Evolutionary conservation across 2,113 vertebrate genomes (phyloP).

Genomic region (Xyrauchen texanus): DNA sequence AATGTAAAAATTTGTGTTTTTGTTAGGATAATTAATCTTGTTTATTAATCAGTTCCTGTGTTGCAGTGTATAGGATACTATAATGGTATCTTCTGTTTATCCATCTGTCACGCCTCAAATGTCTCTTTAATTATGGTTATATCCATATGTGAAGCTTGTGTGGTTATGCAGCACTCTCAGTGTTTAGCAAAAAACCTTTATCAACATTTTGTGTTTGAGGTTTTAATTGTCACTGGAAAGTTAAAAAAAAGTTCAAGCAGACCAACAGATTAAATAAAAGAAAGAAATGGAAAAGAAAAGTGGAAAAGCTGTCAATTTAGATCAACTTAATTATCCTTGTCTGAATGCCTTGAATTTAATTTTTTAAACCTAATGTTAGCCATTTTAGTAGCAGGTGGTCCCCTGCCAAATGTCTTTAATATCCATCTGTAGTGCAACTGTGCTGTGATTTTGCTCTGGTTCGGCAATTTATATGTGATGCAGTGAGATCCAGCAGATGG

Average conservation of each 20-base stretch:
- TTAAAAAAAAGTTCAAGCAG: not conserved
- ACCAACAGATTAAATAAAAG: slow-evolving; percentile 8
- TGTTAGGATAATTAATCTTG: slow-evolving; percentile 57
- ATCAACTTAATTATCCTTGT: slow-evolving; percentile 46
- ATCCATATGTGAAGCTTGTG: too few relatives aligned
- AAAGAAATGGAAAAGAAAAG: not conserved
- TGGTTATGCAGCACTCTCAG: too few relatives aligned
- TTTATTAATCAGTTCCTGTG: not conserved
- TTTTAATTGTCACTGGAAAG: not conserved
- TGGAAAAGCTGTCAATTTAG: slow-evolving; percentile 52
- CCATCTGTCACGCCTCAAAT: too few relatives aligned
- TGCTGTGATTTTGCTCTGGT: slow-evolving; percentile 20
- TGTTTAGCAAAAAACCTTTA: not conserved
- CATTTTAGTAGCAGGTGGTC: slow-evolving; percentile 57
- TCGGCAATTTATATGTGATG: not conserved
- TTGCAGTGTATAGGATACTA: too few relatives aligned
- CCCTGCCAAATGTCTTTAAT: slow-evolving; percentile 57
- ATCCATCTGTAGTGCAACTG: slow-evolving; percentile 64
- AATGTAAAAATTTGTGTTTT: slow-evolving; percentile 63
- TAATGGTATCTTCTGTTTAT: too few relatives aligned
- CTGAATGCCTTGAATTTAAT: slow-evolving; percentile 62
- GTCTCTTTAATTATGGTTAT: too few relatives aligned
- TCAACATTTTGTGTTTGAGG: slow-evolving; percentile 18
- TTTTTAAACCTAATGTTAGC: slow-evolving; percentile 58
- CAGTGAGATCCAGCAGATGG: too few relatives aligned